phyloP scores from a whole-genome alignment of 92 coral and sea anemone species.

The Phymanthus crucifer region DNA sequence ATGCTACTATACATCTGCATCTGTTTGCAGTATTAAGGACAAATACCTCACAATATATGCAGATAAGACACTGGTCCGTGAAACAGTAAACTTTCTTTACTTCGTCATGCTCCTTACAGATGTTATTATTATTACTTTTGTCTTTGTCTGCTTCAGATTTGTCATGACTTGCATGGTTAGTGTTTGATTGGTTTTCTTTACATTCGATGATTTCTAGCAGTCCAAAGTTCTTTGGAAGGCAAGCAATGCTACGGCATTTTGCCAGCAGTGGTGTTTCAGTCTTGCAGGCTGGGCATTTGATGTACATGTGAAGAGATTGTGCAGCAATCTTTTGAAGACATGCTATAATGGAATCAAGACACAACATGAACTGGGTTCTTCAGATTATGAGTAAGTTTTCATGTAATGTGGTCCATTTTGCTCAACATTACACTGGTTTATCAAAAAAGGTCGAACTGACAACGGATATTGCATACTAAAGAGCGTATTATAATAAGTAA shows the following conservation, averaged over 20 bases:
- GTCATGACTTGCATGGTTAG: conserved; percentile 12
- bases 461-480: too few species aligned
- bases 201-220: conserved; percentile 79
- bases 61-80: conserved; percentile 80
- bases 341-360: conserved; percentile 32
- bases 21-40: neutral
- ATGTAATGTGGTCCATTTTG: too few species aligned
- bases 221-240: conserved; percentile 89
- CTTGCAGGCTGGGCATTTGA: conserved; percentile 88
- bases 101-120: conserved; percentile 88
- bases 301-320: conserved; percentile 56
- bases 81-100: conserved; percentile 85
- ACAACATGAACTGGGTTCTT: neutral
- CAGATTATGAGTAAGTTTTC: neutral
- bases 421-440: too few species aligned
- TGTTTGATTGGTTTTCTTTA: conserved; percentile 32
- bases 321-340: conserved; percentile 78
- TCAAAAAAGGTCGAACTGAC: too few species aligned
- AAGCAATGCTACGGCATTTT: conserved; percentile 36
- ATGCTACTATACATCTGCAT: too few species aligned
- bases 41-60: conserved; percentile 91
- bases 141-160: conserved; percentile 40
- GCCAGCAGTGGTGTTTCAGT: conserved; percentile 64
- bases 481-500: too few species aligned
- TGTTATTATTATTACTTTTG: conserved; percentile 48